Evolutionary conservation across 1,140 invertebrate species (phyloP), one percentile per base, ranked within the genome.

Genomic region (Ceratina calcarata): DNA sequence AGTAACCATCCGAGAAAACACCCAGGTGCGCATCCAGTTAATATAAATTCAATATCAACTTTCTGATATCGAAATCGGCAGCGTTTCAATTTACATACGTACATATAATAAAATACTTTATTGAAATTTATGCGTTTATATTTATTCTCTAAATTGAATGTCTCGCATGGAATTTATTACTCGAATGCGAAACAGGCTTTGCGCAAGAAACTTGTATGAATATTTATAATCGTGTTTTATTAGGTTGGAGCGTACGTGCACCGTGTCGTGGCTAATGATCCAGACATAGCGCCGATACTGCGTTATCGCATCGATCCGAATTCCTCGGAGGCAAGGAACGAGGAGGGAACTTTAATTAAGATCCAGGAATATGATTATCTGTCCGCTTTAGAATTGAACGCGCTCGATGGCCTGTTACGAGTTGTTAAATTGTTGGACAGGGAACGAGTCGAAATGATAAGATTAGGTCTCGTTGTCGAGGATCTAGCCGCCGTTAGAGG

Each of bases 371-470:
- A 97, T 85, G 96, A 97, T 92, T 94, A 95, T 83, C 90, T 95
- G 55, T 93, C 94, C 0, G 91, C 95, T 13, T 96, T 98, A 90
- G 95, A 97, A 76, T 92, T 98, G 55, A 96, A 97, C 86, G 91
- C 96, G 4, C 93, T 96, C 0, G 96, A 97, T 85, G 97, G 97
- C 0, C 92, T 95, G 22, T 89, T 98, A 0, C 95, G 94, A 83
- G 91, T 95, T 0, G 92, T 94, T 1, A 95, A 94, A 89, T 87
- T 95, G 24, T 86, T 99, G 15, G 98, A 98, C 90, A 93, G 98
- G 82, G 98, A 99, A 93, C 95, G 95, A 88, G 95, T 98, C 1
- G 97, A 98, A 91, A 94, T 94, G 3, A 95, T 98, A 15, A 95
- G 95, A 85, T 89, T 98, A 10, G 94, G 95, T 0, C 89, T 98